Base-by-base conservation (phyloP, 2,888 invertebrate genomes). In the Pyrrhosoma nymphula region DNA sequence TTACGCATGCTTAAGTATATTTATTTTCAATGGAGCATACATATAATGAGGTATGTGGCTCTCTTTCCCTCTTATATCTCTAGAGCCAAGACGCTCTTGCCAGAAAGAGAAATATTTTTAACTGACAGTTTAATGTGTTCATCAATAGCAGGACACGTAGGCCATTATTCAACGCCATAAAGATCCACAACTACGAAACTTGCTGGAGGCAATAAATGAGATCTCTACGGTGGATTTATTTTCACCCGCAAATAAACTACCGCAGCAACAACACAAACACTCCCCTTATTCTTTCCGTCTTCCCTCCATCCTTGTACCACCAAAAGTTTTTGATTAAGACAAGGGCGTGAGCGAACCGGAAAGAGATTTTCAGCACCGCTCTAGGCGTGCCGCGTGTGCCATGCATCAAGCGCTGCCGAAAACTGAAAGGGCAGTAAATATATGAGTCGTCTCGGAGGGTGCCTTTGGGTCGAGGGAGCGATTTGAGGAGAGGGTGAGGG, bases 401-500 rank as follows among this genome's bases (percentile, higher is more conserved):
- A 93, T 93, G 93, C 93, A 93, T 93, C 93, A 93, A 47, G n/a
- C 47, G 69, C 63, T 30, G 82, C 75, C 18, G 93, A 47, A 93
- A 39, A 75, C 6, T 26, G 93, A 93, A 47, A 93, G 47, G 39
- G 56, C 60, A 20, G 60, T 60, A 60, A 60, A 60, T 47, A 56
- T 56, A 60, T 10, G 60, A 60, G 60, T 3, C 16, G 60, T 20
- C 1, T 8, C 1, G 12, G 60, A 20, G 20, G 20, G 16, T 12
- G 56, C 16, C 10, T 56, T 56, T 16, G 16, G 56, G 56, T 12
- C 56, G 60, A 60, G 16, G 16, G 60, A 60, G 20, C 6, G 20
- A 60, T 60, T 60, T 4, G 18, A 14, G 60, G 20, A 20, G 60
- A 2, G 20, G 18, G 12, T 60, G 60, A 16, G 16, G 60, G 18